Percentiles rank a stretch among this genome's conserved stretches.
These are phyloP conservation scores for Otolemur crassicaudatus DNA, from an alignment of 2,797 vertebrate species.

Conservation along the genomic window DNA sequence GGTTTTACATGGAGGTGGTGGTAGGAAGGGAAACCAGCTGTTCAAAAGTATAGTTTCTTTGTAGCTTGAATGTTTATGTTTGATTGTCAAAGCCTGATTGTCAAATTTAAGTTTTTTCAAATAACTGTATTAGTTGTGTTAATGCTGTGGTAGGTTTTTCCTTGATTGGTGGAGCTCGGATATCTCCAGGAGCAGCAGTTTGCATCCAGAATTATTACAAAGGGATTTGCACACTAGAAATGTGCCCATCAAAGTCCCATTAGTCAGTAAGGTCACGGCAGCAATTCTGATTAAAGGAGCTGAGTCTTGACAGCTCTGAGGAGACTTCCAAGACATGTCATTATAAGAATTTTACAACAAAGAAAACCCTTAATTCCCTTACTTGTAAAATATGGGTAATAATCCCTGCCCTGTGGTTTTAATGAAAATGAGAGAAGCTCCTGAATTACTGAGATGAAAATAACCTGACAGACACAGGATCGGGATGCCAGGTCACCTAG, in stretches of 20 bases:
- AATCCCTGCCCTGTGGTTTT: neutral
- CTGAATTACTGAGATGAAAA: neutral
- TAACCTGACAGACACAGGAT: neutral
- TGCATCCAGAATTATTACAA: constrained; percentile 44
- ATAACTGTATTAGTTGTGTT: neutral
- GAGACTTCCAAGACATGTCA: neutral
- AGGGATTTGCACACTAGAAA: constrained; percentile 36
- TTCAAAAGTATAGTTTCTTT: neutral
- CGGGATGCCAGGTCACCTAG: neutral
- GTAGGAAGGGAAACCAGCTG: neutral
- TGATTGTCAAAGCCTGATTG: neutral
- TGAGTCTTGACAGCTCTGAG: constrained; percentile 26
- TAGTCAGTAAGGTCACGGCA: constrained; percentile 57
- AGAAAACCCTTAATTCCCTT: neutral
- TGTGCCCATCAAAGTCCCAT: neutral
- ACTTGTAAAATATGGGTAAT: neutral
- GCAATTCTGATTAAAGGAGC: constrained; percentile 50
- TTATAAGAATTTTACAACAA: neutral
- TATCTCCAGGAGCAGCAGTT: neutral
- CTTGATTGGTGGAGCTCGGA: neutral
- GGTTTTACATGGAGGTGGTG: neutral
- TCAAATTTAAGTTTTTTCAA: neutral
- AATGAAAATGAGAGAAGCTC: neutral
- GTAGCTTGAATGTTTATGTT: neutral
- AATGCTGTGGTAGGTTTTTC: neutral